Evolutionary conservation across 37 sponge, comb jelly and placozoan genomes (phyloP), one percentile per base, ranked within the genome.

Genomic region (Ianthella basta): DNA sequence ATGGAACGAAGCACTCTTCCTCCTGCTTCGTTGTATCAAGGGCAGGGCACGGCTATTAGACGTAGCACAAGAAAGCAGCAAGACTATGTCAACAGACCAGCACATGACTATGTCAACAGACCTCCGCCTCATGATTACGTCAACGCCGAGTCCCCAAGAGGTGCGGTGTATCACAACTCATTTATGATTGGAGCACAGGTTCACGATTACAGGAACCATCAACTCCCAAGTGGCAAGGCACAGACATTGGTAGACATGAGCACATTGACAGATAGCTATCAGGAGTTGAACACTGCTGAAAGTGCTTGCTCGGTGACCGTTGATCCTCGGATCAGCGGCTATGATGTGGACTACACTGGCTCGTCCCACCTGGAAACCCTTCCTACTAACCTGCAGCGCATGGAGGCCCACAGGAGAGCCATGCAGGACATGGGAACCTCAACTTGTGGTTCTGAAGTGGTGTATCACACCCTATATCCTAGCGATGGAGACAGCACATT

Each of bases 111-210:
- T 5, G 27, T 61, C 24, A 75, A 38, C 37, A 24, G 15, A 30
- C 37, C 0, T 20, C 35, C 37, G 12, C 54, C 37, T 21, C n/a
- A 53, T 24, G 50, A 44, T 44, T 44, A 44, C 8, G 50, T 8
- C 50, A 44, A 44, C 50, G 50, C 3, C 8, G 50, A 8, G 3
- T 8, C 3, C 50, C 50, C 50, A 44, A 8, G 3, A 10, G 50
- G 50, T 44, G 50, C 50, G 8, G 50, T 44, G 50, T 75, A 75
- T 23, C 78, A 75, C 38, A 75, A 75, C 53, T 75, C 78, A 16
- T 36, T 24, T 4, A 75, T 41, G 78, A n/a, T 75, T 53, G 10
- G 25, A 19, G n/a, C 78, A 24, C 23, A 75, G 2, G 15, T 41
- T 36, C 44, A 41, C 21, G 78, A 75, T 18, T 75, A 75, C 37